Evolutionary conservation across 2,888 invertebrate species (phyloP).

Genomic region (Sericinus montela): DNA sequence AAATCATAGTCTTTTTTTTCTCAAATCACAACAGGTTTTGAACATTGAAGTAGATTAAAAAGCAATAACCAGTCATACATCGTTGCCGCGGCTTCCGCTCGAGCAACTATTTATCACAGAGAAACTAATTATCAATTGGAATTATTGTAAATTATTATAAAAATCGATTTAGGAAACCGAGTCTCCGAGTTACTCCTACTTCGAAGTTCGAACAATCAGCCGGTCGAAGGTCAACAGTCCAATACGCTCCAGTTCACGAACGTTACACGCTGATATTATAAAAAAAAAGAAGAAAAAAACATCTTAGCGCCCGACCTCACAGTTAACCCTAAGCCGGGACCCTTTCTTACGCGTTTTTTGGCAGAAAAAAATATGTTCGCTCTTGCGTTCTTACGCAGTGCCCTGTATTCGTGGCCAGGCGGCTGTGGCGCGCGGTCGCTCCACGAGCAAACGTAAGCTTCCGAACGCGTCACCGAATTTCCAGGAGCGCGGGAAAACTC

Average conservation of each 20-base stretch:
- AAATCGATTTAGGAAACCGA: not conserved
- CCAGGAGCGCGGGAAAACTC: conserved; percentile 71
- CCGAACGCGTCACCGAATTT: conserved; percentile 37
- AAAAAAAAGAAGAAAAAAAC: conserved; percentile 11
- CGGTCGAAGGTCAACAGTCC: conserved; percentile 19
- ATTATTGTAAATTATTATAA: conserved; percentile 1
- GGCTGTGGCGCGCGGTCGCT: conserved; percentile 68
- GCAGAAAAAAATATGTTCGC: conserved; percentile 59
- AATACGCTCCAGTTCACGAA: conserved; percentile 17
- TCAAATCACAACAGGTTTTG: conserved; percentile 7
- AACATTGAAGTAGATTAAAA: conserved; percentile 12
- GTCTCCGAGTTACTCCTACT: no score
- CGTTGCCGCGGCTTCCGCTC: conserved; percentile 9
- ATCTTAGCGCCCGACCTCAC: conserved; percentile 45
- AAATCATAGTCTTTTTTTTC: conserved; percentile 10
- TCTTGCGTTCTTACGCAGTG: conserved; percentile 42
- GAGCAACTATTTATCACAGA: conserved; percentile 14
- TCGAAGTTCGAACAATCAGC: conserved; percentile 5
- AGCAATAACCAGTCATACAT: conserved; percentile 16
- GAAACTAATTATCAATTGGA: conserved; percentile 10
- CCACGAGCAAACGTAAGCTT: conserved; percentile 33
- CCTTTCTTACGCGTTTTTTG: conserved; percentile 67
- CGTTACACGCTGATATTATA: conserved; percentile 9
- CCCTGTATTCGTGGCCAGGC: conserved; percentile 65
- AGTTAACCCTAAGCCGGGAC: conserved; percentile 68